These are phyloP conservation scores for Spodoptera littoralis DNA, from an alignment of 2,888 invertebrate genomes.

Conservation along the genomic window DNA sequence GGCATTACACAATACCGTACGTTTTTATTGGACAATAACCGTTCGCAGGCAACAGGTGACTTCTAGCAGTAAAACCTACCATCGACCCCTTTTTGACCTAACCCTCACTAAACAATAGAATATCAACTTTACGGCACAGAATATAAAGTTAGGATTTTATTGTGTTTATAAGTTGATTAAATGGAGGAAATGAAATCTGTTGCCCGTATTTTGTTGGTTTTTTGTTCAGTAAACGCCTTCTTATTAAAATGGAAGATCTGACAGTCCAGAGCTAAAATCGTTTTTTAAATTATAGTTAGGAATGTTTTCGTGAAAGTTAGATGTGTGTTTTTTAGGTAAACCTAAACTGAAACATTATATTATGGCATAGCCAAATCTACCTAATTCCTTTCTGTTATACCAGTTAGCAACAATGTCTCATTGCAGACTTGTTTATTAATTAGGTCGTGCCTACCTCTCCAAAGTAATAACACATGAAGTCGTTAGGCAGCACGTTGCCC, in stretches of 20 bases:
- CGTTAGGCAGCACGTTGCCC: constrained; percentile 10
- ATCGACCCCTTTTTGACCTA: constrained; percentile 57
- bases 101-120: constrained; percentile 45
- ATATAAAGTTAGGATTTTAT: constrained; percentile 49
- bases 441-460: neutral
- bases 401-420: neutral
- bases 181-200: constrained; percentile 74
- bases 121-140: constrained; percentile 45
- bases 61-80: constrained; percentile 65
- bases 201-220: constrained; percentile 67
- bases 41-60: constrained; percentile 78
- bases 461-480: constrained; percentile 13
- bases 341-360: no score
- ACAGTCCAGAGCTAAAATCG: constrained; percentile 33
- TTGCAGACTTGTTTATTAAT: constrained; percentile 15
- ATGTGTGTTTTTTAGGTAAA: no score
- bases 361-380: no score
- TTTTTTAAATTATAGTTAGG: no score
- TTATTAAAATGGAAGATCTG: constrained; percentile 60
- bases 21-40: constrained; percentile 81
- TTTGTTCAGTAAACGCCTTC: constrained; percentile 61
- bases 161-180: constrained; percentile 60
- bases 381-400: no score
- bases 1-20: constrained; percentile 73
- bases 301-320: no score